These are phyloP conservation scores for Poecilobothrus nobilitatus DNA, from an alignment of 2,888 invertebrate species.

Conservation along the genomic window DNA sequence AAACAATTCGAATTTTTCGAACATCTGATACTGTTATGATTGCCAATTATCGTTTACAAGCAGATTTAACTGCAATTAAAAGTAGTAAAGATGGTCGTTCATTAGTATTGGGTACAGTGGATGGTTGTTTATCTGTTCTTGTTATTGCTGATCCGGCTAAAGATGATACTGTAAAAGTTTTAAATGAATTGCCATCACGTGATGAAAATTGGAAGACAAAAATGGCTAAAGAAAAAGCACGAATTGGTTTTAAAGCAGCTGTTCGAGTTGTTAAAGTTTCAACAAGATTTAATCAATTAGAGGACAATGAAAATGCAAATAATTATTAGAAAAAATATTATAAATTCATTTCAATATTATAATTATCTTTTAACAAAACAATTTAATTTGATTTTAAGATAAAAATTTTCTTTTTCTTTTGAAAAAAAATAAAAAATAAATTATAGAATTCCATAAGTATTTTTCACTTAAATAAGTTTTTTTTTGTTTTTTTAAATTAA, in stretches of 20 bases:
- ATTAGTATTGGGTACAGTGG: slow-evolving; percentile 81
- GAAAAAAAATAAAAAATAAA: no score
- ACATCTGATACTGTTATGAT: slow-evolving; percentile 82
- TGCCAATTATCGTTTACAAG: slow-evolving; percentile 85
- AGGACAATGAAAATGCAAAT: no score
- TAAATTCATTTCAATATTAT: no score
- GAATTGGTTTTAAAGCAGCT: slow-evolving; percentile 59
- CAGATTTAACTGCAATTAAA: slow-evolving; percentile 78
- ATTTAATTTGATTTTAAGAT: no score
- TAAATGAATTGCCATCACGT: slow-evolving; percentile 60
- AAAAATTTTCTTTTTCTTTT: no score
- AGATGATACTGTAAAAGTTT: slow-evolving; percentile 51
- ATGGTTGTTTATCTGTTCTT: slow-evolving; percentile 87
- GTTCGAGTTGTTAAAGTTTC: slow-evolving; percentile 46
- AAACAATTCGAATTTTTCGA: slow-evolving; percentile 88
- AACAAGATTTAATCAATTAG: not conserved
- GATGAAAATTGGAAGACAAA: slow-evolving; percentile 63
- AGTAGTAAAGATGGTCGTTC: slow-evolving; percentile 65
- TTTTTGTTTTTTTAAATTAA: no score
- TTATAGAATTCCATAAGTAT: no score
- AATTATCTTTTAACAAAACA: no score
- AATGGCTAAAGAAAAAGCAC: slow-evolving; percentile 54
- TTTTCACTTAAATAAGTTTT: no score
- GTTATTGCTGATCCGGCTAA: slow-evolving; percentile 66
- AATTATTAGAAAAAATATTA: no score